Evolutionary conservation across 2,888 invertebrate genomes (phyloP), one percentile per base, ranked within the genome.

Genomic region (Cyaniris semiargus): DNA sequence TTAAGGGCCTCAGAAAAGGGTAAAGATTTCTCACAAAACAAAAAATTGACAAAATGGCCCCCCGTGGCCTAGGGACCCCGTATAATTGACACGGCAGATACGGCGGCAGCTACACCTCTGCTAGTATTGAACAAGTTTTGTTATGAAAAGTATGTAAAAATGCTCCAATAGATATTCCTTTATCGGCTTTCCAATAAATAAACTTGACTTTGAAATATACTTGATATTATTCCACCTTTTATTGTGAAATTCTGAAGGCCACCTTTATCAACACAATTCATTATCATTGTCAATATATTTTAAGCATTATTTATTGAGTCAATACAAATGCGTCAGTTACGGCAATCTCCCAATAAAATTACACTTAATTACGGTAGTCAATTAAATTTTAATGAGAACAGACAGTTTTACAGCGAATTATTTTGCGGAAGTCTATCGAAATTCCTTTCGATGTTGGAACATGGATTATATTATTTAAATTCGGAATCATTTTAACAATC

Each of bases 351-450:
- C 44, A 74, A 74, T 74, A 74, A 74, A 74, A 74, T 74, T 53
- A 74, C 23, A 74, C 74, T 53, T 31, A 74, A 74, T 74, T 74
- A 53, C 48, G 74, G 74, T 15, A 74, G 27, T 74, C 74, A 74
- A 84, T 84, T 83, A 83, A 83, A 83, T 84, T 85, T 83, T 83
- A 84, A 85, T 84, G 79, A 79, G 80, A 85, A 82, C 81, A 79
- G 82, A 80, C 83, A 83, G 83, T 83, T 85, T 85, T 80, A 83
- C 83, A 83, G 84, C 81, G 79, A 82, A 82, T 83, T 84, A 85
- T 80, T 81, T 80, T 75, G 79, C 79, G 79, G 38, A 38, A 71
- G 21, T 38, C 34, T 31, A 38, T 70, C n/a, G 13, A 34, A 70
- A 70, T 15, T 66, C n/a, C 15, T 18, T n/a, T 38, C 38, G 13